Evolutionary conservation across 2,888 invertebrate species (phyloP).

Genomic region (Dolichomitus sp.): DNA sequence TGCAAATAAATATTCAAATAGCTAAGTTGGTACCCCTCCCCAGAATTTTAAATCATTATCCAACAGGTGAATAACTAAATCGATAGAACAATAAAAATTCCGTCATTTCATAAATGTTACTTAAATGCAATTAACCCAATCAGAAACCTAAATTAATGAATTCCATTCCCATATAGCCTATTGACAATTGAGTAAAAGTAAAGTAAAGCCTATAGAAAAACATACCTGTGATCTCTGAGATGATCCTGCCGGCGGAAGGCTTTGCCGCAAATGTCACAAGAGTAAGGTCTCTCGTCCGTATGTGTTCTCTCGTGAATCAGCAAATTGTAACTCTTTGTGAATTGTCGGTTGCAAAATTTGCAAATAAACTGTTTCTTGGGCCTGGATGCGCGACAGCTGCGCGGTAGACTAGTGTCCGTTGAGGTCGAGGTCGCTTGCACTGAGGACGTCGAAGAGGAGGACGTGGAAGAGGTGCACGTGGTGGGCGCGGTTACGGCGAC

Average conservation of each 20-base stretch:
- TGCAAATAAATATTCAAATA: not conserved
- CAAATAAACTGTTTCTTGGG: conserved; percentile 99
- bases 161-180: not conserved
- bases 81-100: no score
- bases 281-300: conserved; percentile 98
- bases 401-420: conserved; percentile 71
- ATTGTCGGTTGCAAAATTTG: conserved; percentile 98
- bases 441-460: conserved; percentile 64
- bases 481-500: conserved; percentile 43
- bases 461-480: conserved; percentile 66
- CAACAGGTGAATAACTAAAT: no score
- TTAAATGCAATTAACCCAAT: not conserved
- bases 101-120: no score
- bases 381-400: conserved; percentile 81
- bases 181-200: not conserved
- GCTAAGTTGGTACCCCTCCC: no score
- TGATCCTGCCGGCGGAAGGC: conserved; percentile 99
- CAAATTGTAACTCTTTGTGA: conserved; percentile 99
- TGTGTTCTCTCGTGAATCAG: conserved; percentile 99
- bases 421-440: conserved; percentile 77
- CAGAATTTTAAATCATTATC: no score
- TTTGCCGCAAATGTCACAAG: conserved; percentile 99
- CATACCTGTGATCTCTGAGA: conserved; percentile 97
- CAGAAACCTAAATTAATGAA: not conserved
- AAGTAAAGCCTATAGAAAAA: no score